Percentiles rank a stretch among this genome's conserved stretches.
These are phyloP conservation scores for Artibeus jamaicensis DNA, from an alignment of 2,797 vertebrate genomes.

Conservation along the genomic window DNA sequence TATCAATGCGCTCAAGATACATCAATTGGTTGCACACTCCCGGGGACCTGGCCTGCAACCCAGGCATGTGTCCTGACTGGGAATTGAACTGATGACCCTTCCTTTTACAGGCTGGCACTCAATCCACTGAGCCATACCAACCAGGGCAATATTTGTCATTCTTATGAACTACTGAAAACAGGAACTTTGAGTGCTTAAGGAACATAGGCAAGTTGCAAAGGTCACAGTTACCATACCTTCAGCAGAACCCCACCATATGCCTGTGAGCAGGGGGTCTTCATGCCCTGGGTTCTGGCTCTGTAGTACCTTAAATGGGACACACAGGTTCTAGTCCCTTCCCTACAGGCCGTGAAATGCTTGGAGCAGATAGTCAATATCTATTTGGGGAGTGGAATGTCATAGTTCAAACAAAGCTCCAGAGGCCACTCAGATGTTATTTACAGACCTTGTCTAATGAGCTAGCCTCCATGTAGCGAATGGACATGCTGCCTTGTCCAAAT, in stretches of 20 bases:
- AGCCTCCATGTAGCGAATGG: background rate
- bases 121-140: too few species aligned
- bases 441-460: constrained; percentile 34
- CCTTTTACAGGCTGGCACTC: too few species aligned
- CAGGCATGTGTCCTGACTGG: too few species aligned
- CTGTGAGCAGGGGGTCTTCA: background rate
- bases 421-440: constrained; percentile 57
- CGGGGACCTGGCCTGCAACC: too few species aligned
- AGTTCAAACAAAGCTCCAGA: background rate
- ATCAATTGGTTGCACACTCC: too few species aligned
- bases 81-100: too few species aligned
- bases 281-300: background rate
- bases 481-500: background rate
- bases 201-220: background rate
- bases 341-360: constrained; percentile 4
- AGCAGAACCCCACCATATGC: background rate
- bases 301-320: background rate
- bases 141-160: background rate
- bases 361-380: constrained; percentile 53
- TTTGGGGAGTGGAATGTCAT: constrained; percentile 67
- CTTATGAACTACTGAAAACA: background rate
- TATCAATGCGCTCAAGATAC: too few species aligned
- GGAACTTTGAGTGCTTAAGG: background rate
- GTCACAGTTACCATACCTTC: background rate
- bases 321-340: background rate